Conservation (phyloP, 2,797 vertebrate genomes). For the Sebastes oblongus region DNA sequence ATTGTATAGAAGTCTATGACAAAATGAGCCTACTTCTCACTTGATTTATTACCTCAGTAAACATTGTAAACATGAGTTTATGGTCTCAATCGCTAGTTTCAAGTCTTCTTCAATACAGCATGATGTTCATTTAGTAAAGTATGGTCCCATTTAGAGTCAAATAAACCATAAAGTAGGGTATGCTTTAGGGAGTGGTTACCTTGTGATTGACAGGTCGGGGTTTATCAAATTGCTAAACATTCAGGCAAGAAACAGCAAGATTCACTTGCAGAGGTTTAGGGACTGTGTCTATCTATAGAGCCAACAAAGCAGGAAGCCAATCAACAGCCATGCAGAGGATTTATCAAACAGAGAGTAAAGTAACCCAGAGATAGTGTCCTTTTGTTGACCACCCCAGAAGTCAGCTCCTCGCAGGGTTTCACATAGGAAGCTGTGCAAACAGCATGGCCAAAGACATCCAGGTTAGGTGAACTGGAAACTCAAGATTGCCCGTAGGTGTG, state of each 20-base stretch:
- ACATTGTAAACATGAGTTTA: too few relatives aligned
- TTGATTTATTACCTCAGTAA: too few relatives aligned
- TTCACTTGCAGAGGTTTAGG: background rate
- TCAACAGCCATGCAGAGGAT: background rate
- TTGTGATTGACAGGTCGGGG: too few relatives aligned
- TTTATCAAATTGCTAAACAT: background rate
- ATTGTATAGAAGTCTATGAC: accelerated
- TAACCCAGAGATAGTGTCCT: background rate
- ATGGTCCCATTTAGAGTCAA: too few relatives aligned
- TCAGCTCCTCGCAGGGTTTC: slow-evolving; percentile 2
- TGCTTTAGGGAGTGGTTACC: too few relatives aligned
- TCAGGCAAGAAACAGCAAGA: background rate
- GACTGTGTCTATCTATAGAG: background rate
- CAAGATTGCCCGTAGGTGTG: slow-evolving; percentile 39
- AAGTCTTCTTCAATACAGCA: too few relatives aligned
- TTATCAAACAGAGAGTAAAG: slow-evolving; percentile 1
- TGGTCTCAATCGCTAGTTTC: too few relatives aligned
- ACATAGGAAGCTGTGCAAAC: slow-evolving; percentile 28
- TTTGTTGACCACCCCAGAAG: slow-evolving; percentile 6
- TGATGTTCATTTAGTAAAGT: too few relatives aligned
- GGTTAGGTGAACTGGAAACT: slow-evolving; percentile 39
- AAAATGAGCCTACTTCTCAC: too few relatives aligned
- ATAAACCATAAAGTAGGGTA: too few relatives aligned
- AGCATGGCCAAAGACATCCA: slow-evolving; percentile 35
- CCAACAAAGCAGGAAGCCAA: background rate